Base-by-base conservation (phyloP, 2,113 vertebrate genomes). In the Mirza zaza region DNA sequence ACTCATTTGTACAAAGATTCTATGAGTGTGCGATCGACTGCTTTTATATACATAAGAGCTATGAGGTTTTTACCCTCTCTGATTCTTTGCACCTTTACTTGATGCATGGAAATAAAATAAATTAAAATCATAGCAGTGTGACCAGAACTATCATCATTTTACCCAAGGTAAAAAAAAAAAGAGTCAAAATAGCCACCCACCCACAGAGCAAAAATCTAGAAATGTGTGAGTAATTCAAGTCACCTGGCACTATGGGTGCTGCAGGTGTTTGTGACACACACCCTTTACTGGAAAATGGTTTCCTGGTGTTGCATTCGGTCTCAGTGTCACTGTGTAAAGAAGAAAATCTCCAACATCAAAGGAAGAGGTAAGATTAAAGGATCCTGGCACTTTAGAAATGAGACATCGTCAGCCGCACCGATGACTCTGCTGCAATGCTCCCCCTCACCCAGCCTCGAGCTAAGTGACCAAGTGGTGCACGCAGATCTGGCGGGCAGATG, bases 401-500 rank as follows among this genome's bases (percentile, higher is more conserved):
- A 96, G 94, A 70, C 97, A 91, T 91, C 84, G 81, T 96, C 91
- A 90, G 86, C 79, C 88, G 95, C 81, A 87, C 95, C 15, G 17
- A 85, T 89, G 34, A 52, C 85, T 93, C 95, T 80, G 50, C 80
- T 87, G 52, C 14, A 52, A 13, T 23, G 82, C 32, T 83, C 87
- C 39, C 71, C 91, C 79, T 93, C 36, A 34, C n/a, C n/a, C 90
- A 93, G 79, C 91, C 83, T 93, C 87, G 45, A 96, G 75, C 67
- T 23, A 42, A 95, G 83, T 87, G 91, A 73, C 91, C 71, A 52
- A n/a, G 89, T 90, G 80, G 82, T 4, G 3, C 13, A 13, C 88
- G 57, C 17, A 12, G 84, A 87, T 97, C 96, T 98, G 98, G 93
- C 10, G 42, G 96, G 79, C 97, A 98, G 98, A 98, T 98, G 98